Evolutionary conservation across 1,140 invertebrate genomes (phyloP), one percentile per base, ranked within the genome.

Genomic region (Chironomus tepperi): DNA sequence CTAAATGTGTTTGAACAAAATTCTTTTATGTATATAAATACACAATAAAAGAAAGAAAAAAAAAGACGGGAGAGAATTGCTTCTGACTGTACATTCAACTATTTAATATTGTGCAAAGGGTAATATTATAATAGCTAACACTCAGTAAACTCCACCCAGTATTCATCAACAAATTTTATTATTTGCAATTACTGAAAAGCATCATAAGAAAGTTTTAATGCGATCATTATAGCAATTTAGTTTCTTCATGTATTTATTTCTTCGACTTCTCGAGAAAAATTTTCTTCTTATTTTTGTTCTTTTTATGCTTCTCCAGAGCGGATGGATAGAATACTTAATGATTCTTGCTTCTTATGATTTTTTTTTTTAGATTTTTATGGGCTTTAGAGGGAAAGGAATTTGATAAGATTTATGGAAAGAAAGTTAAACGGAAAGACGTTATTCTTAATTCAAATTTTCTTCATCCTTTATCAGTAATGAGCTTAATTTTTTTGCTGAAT

Each of bases 171-270:
- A 70, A 70, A 70, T 70, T 70, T 70, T 70, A 70, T 70, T 70
- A 70, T 70, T 70, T 70, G 65, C 65, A 70, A 70, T 57, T 57
- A 57, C 47, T n/a, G 47, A 57, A 57, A 57, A 57, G 47, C 47
- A 57, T 57, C 47, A 57, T 70, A 70, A 70, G 65, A 70, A 70
- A 70, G 16, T 70, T 70, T 70, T 70, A 70, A 70, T 70, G 65
- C 65, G 65, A 70, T 70, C 65, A 70, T 70, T 70, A 70, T 19
- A 70, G 65, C 65, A 70, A 70, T 70, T 70, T 70, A 70, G 65
- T 70, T 70, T 70, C 18, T 70, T 70, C 47, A n/a, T 15, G 3
- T 57, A 12, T 57, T 34, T 34, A 34, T 34, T n/a, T 57, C 12
- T 57, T 15, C n/a, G 1, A n/a, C 12, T 57, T 47, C 43, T 34